Evolutionary conservation across 2,888 invertebrate genomes (phyloP), one percentile per base, ranked within the genome.

Genomic region (Erebia aethiops): DNA sequence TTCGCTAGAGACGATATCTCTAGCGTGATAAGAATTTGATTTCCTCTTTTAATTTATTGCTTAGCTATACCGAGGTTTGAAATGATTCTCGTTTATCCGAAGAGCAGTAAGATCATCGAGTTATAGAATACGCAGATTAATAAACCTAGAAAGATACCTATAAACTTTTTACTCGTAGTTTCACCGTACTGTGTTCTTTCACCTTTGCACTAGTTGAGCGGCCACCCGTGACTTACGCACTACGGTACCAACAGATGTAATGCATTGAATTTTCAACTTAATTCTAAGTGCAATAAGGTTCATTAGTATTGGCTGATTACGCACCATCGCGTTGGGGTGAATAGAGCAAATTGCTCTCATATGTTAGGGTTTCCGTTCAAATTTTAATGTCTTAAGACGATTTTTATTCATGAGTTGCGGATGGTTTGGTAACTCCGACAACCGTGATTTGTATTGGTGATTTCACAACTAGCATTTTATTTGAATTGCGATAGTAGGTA

Each of bases 161-260:
- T 58, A 70, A 65, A 70, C n/a, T 57, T 58, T 64, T 65, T 65
- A 65, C 65, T 52, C 60, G 60, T 54, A 70, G 60, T 65, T 65
- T 70, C 65, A 70, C 65, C 65, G 65, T 41, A 60, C 65, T 58
- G 65, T 78, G 79, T 79, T 92, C 92, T 92, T 92, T 92, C 92
- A 92, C 91, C 92, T 92, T 89, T 92, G 92, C 87, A 88, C 92
- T 81, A 91, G 81, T 85, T 92, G 87, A 79, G 78, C 71, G 81
- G 68, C 76, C 89, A 84, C 80, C 91, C 88, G 70, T 75, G 89
- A 84, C 80, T 89, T 87, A 87, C 85, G 89, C 91, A 86, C 84
- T 84, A 87, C 90, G 77, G 74, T 80, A 88, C 86, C 56, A 41
- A 21, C 56, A 62, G 62, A 67, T 72, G 56, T 57, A 14, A 49